Evolutionary conservation across 2,113 vertebrate genomes (phyloP).

Genomic region (Callipepla squamata): DNA sequence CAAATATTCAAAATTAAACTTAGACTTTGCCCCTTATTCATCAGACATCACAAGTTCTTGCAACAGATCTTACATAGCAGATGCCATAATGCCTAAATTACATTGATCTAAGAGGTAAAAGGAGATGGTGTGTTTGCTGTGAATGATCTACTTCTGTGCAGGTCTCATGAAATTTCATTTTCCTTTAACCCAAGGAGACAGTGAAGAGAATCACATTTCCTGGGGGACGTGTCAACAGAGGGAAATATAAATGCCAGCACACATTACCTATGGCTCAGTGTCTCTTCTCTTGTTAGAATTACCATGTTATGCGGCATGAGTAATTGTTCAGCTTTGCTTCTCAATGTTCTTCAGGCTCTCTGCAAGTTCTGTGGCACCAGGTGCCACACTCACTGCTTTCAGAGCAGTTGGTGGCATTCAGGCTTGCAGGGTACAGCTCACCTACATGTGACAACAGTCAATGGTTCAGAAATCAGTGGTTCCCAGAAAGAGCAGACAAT

Average conservation of each 20-base stretch:
- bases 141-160: not conserved
- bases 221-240: rapidly evolving
- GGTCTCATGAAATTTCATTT: not conserved
- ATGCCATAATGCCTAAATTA: constrained; percentile 62
- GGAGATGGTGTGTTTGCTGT: not conserved
- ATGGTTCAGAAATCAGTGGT: not conserved
- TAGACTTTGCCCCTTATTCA: constrained; percentile 74
- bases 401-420: not conserved
- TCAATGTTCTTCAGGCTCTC: rapidly evolving
- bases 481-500: not conserved
- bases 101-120: constrained; percentile 16
- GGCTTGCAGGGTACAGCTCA: not conserved
- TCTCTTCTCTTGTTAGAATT: not conserved
- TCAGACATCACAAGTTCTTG: constrained; percentile 61
- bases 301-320: not conserved
- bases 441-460: not conserved
- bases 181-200: not conserved
- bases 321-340: not conserved
- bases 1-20: constrained; percentile 15
- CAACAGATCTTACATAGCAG: constrained; percentile 67
- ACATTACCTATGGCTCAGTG: rapidly evolving
- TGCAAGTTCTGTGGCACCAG: not conserved
- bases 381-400: rapidly evolving
- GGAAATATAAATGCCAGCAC: not conserved
- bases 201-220: not conserved